These are phyloP conservation scores for Apostichopus leukothele DNA, from an alignment of 53 echinoderm and acorn worm genomes.

Conservation along the genomic window DNA sequence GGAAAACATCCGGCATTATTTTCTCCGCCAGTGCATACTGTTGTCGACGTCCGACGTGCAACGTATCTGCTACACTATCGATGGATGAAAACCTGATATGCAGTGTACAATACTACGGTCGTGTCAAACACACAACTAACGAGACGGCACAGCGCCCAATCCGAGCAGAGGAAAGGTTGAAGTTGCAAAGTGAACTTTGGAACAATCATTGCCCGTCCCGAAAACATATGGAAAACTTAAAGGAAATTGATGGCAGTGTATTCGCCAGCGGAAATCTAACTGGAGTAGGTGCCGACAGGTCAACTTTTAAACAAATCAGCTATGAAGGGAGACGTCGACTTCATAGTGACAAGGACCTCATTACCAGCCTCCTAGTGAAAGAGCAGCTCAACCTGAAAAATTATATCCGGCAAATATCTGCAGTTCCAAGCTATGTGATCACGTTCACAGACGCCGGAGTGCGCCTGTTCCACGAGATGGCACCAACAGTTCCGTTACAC, in stretches of 20 bases:
- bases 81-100: slow-evolving; percentile 5
- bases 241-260: neutral
- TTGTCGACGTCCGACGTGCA: slow-evolving; percentile 13
- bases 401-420: slow-evolving; percentile 17
- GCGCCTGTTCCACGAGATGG: neutral
- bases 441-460: slow-evolving; percentile 17
- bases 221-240: neutral
- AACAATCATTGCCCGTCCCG: slow-evolving; percentile 18
- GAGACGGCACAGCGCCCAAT: slow-evolving; percentile 14
- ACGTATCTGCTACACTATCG: neutral
- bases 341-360: too few species aligned
- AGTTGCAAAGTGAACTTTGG: neutral
- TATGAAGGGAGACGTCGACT: too few species aligned
- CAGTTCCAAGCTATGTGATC: neutral
- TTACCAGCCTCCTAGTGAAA: neutral
- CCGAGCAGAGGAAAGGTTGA: neutral
- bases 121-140: neutral
- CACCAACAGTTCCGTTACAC: neutral
- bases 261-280: slow-evolving; percentile 25
- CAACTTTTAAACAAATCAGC: too few species aligned
- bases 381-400: neutral
- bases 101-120: neutral
- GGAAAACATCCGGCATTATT: neutral
- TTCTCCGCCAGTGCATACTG: slow-evolving; percentile 15
- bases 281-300: neutral